Conservation (phyloP, 2,888 invertebrate species). For the Crepidodera aurea region DNA sequence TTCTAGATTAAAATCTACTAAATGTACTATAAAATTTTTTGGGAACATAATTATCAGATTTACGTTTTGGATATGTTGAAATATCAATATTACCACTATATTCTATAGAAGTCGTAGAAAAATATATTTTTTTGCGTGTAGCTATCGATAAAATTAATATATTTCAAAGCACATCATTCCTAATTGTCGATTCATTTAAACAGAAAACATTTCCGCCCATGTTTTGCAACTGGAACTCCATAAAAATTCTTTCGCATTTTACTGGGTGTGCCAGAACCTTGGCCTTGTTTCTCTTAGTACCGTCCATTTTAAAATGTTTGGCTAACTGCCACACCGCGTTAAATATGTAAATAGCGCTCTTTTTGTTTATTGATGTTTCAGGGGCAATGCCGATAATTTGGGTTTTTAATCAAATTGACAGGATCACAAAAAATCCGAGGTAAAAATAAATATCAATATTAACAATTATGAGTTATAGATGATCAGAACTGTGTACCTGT, state of each 20-base stretch:
- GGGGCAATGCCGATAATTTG: background rate
- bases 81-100: no score
- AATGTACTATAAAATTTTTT: no score
- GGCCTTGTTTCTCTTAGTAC: slow-evolving; percentile 34
- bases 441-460: no score
- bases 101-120: no score
- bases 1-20: no score
- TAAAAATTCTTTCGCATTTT: slow-evolving; percentile 33
- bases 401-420: background rate
- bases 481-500: no score
- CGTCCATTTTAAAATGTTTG: slow-evolving; percentile 30
- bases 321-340: slow-evolving; percentile 33
- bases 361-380: slow-evolving; percentile 7
- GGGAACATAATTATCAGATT: no score
- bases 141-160: no score
- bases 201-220: slow-evolving; percentile 25
- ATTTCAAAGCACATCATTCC: background rate
- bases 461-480: no score
- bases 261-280: slow-evolving; percentile 39
- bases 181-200: slow-evolving; percentile 19
- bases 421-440: background rate
- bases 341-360: slow-evolving; percentile 30
- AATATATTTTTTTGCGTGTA: no score
- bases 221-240: slow-evolving; percentile 25
- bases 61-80: no score